Evolutionary conservation across 2,797 vertebrate genomes (phyloP).

Genomic region (Enteromius trimaculatus): DNA sequence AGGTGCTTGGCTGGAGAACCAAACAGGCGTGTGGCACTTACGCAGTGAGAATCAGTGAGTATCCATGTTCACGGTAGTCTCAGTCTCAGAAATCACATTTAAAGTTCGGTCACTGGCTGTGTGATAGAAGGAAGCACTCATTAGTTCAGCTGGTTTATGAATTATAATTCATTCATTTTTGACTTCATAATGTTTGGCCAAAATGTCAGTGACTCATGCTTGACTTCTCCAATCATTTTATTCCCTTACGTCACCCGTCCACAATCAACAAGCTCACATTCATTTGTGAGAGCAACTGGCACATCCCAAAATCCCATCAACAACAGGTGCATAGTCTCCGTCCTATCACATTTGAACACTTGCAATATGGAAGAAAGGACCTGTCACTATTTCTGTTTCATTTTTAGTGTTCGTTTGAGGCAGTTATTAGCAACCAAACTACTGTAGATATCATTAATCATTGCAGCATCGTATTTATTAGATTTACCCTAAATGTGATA

Average conservation of each 20-base stretch:
- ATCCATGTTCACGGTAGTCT: neutral
- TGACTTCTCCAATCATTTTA: neutral
- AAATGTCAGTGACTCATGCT: neutral
- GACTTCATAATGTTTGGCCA: neutral
- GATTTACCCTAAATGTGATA: neutral
- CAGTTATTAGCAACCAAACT: neutral
- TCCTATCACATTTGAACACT: neutral
- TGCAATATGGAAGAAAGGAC: neutral
- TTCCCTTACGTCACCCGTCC: neutral
- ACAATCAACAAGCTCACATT: neutral
- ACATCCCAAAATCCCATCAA: neutral
- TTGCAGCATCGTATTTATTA: neutral
- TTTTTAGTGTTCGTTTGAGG: neutral
- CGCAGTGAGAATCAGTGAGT: neutral
- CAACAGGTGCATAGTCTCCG: neutral
- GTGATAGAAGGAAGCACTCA: neutral
- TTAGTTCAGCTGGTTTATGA: neutral
- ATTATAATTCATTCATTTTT: neutral
- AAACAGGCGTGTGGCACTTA: constrained; percentile 10
- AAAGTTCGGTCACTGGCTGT: neutral
- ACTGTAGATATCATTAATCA: neutral
- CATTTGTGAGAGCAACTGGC: neutral
- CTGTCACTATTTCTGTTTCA: neutral
- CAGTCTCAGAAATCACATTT: neutral
- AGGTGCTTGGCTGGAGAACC: constrained; percentile 38